These are phyloP conservation scores for Caerostris extrusa DNA, from an alignment of 1,140 invertebrate species.

Conservation along the genomic window DNA sequence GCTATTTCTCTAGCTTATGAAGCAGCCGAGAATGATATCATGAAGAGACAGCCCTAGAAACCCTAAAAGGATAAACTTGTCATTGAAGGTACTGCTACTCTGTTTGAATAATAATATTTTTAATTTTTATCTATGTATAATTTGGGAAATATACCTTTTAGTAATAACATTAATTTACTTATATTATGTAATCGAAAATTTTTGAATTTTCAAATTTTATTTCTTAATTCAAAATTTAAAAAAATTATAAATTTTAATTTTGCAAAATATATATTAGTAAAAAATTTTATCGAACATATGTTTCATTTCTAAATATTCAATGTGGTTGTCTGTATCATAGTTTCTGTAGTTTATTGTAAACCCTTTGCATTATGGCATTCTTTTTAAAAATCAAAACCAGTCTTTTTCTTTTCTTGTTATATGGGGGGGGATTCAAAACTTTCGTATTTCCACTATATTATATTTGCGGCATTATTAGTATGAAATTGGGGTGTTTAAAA, in stretches of 20 bases:
- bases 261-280: not conserved
- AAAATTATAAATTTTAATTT: not conserved
- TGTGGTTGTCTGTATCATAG: too few species aligned
- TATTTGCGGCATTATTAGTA: too few species aligned
- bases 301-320: too few species aligned
- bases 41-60: slow-evolving; percentile 99
- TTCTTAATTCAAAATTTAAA: not conserved
- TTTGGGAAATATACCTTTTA: not conserved
- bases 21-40: slow-evolving; percentile 98
- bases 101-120: not conserved
- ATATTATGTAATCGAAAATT: not conserved
- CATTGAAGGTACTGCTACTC: slow-evolving; percentile 91
- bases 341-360: too few species aligned
- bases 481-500: too few species aligned
- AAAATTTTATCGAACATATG: too few species aligned
- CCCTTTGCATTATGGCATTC: too few species aligned
- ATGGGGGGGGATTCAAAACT: too few species aligned
- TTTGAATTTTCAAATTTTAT: not conserved
- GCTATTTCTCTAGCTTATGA: slow-evolving; percentile 99
- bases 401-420: too few species aligned
- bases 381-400: too few species aligned
- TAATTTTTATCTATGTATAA: not conserved
- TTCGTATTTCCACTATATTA: too few species aligned
- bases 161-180: not conserved
- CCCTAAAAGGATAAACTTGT: slow-evolving; percentile 98